These are phyloP conservation scores for Ceratina japonica DNA, from an alignment of 1,140 invertebrate species.

Conservation along the genomic window DNA sequence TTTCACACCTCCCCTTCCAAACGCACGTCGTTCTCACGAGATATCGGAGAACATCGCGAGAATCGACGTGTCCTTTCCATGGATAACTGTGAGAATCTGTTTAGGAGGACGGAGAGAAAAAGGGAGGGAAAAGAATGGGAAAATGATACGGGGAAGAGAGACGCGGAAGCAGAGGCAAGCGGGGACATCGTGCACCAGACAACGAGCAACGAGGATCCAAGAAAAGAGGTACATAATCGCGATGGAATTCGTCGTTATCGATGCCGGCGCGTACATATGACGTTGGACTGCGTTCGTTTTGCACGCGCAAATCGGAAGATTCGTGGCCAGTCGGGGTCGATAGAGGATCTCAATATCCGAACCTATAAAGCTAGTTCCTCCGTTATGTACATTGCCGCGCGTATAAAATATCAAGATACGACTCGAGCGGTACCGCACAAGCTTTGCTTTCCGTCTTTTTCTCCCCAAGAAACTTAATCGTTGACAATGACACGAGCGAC, in stretches of 20 bases:
- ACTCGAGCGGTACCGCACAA: neutral
- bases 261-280: neutral
- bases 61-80: conserved; percentile 11
- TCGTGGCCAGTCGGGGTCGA: conserved; percentile 24
- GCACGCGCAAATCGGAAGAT: conserved; percentile 13
- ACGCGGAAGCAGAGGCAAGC: neutral
- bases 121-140: conserved; percentile 2
- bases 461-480: neutral
- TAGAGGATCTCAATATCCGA: conserved; percentile 32
- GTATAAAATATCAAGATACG: conserved; percentile 12
- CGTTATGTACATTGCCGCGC: conserved; percentile 36
- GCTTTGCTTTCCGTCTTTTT: conserved; percentile 7
- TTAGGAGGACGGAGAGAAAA: conserved; percentile 43
- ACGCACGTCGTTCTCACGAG: too few species aligned
- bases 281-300: conserved; percentile 25
- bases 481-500: too few species aligned
- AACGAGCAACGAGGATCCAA: conserved; percentile 3
- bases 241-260: conserved; percentile 3
- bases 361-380: conserved; percentile 57
- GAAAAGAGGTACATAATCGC: conserved; percentile 35
- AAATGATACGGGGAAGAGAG: neutral
- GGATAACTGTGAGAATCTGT: conserved; percentile 54
- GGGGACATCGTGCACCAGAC: neutral
- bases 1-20: conserved; percentile 8
- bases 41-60: neutral